Base-by-base conservation (phyloP, 1,140 invertebrate species). In the Drosophila subobscura region DNA sequence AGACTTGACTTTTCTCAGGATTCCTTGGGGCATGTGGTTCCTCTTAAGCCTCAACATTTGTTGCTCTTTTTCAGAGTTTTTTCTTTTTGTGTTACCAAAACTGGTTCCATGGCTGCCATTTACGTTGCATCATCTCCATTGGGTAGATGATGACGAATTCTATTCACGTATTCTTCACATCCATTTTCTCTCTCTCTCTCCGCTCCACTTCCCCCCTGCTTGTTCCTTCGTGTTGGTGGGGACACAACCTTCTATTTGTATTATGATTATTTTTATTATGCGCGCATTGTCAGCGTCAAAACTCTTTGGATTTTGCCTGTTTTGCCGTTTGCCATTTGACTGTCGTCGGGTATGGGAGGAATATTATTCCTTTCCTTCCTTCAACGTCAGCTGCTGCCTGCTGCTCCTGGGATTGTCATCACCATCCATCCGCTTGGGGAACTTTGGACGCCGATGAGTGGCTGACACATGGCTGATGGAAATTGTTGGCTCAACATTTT, bases 201-300 rank as follows among this genome's bases (percentile, higher is more conserved):
- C 25, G 22, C 57, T 20, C n/a, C 41, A n/a, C 27, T 20, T 44
- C 29, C 27, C 47, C 29, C 22, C 42, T 44, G 37, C 37, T 29
- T 51, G 5, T 42, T 52, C 25, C n/a, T 33, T 44, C 49, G 14
- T 37, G 16, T 45, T 29, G 2, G 42, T 8, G 42, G 44, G 27
- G 10, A 52, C 42, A 47, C 47, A 57, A 16, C 14, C 42, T 25
- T 47, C 52, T 53, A 42, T 59, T 61, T 63, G 57, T 47, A 59
- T 59, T 59, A 59, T 59, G 57, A 59, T 59, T 59, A 59, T 59
- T 59, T 59, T 53, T 71, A 71, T 63, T 60, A 63, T 73, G 57
- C 63, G 49, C 42, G 29, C 27, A 53, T 8, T 53, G 61, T 66
- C 61, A 50, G 29, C 56, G 51, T 54, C 64, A 68, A 45, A 55